phyloP scores from a whole-genome alignment of 1,140 invertebrate species.

The Drosophila fuyamai region DNA sequence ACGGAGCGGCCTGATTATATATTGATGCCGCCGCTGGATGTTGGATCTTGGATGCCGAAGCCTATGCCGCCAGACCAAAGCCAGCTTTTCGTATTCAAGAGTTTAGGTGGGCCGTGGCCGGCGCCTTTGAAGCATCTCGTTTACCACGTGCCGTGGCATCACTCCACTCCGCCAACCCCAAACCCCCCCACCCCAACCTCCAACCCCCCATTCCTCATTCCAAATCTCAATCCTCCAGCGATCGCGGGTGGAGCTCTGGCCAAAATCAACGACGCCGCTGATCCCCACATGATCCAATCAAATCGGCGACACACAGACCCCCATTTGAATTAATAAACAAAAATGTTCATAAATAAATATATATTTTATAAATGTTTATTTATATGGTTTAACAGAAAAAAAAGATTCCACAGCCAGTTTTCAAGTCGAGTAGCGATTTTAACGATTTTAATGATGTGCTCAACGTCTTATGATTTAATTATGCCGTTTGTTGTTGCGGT shows the following conservation, averaged over 20 bases:
- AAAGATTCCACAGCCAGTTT: slow-evolving; percentile 44
- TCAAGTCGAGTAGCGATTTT: slow-evolving; percentile 79
- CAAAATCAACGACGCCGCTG: slow-evolving; percentile 2
- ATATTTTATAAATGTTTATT: slow-evolving; percentile 59
- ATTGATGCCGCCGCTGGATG: slow-evolving; percentile 42
- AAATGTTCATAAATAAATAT: slow-evolving; percentile 75
- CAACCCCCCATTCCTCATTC: neutral
- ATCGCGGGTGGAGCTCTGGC: neutral
- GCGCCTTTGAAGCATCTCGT: slow-evolving; percentile 80
- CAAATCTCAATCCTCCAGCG: neutral
- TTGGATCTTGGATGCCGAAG: slow-evolving; percentile 21
- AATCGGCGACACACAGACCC: slow-evolving; percentile 63
- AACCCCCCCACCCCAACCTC: neutral
- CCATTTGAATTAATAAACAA: slow-evolving; percentile 81
- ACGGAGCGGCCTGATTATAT: slow-evolving; percentile 51
- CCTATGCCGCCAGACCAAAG: slow-evolving; percentile 12
- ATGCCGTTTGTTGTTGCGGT: slow-evolving; percentile 66
- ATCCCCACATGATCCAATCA: slow-evolving; percentile 70
- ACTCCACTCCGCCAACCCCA: slow-evolving; percentile 11
- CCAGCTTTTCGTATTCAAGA: slow-evolving; percentile 31
- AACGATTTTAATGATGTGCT: slow-evolving; percentile 81
- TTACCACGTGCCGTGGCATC: slow-evolving; percentile 74
- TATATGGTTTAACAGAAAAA: slow-evolving; percentile 37
- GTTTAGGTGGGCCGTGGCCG: slow-evolving; percentile 76
- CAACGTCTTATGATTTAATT: slow-evolving; percentile 82